A percentile compares a stretch with the other conserved stretches of the same genome.
Conservation (phyloP, 2,797 vertebrate species). For the Salarias fasciatus region DNA sequence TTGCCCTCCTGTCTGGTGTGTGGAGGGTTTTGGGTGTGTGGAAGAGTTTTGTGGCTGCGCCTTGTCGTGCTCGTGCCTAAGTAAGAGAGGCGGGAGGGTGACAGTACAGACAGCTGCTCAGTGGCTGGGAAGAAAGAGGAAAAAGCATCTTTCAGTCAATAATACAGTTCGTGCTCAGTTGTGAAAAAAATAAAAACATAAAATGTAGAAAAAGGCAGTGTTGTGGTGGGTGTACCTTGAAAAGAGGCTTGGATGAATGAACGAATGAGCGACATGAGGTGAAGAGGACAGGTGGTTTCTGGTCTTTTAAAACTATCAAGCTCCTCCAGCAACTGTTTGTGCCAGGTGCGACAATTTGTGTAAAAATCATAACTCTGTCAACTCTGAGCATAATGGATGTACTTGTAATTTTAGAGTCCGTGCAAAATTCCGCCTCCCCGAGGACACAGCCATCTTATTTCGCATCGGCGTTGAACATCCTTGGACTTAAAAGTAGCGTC, state of each 20-base stretch:
- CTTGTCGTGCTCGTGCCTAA: conserved; percentile 1
- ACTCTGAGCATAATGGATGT: too few species aligned
- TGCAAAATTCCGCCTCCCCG: too few species aligned
- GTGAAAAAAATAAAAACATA: conserved; percentile 6
- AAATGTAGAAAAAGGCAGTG: too few species aligned
- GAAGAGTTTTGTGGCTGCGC: conserved; percentile 15
- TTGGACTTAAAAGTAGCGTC: too few species aligned
- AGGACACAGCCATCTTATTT: too few species aligned
- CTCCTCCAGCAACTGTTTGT: too few species aligned
- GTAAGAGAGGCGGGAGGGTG: conserved; percentile 29
- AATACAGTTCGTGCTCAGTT: conserved; percentile 12
- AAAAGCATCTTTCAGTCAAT: conserved; percentile 29
- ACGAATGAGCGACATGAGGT: neutral
- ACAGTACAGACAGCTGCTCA: conserved; percentile 33
- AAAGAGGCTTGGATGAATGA: too few species aligned
- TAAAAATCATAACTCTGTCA: too few species aligned
- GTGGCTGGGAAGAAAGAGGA: conserved; percentile 27
- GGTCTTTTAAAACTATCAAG: neutral
- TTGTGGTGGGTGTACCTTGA: too few species aligned
- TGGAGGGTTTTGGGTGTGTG: conserved; percentile 50
- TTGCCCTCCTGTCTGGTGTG: conserved; percentile 58
- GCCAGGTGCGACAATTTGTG: too few species aligned
- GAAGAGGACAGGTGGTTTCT: neutral
- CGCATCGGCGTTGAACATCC: too few species aligned
- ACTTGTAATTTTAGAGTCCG: too few species aligned